Evolutionary conservation across 1,140 invertebrate species (phyloP), one percentile per base, ranked within the genome.

Genomic region (Solenopsis fugax): DNA sequence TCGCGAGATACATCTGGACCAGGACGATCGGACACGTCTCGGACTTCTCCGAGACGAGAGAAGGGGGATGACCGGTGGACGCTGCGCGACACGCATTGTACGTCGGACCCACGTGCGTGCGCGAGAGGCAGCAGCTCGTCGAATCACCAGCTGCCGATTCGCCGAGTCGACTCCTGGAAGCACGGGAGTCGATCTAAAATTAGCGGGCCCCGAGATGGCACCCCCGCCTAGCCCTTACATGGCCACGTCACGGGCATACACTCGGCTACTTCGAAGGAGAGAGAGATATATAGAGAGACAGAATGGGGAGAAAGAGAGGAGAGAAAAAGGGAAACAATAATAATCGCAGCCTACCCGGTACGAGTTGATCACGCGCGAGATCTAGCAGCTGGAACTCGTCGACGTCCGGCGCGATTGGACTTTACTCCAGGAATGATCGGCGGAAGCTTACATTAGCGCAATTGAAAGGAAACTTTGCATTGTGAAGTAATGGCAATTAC

Each of bases 81-180:
- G 88, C 77, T 86, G 88, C 88, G 90, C 88, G 92, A 93, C 91
- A 93, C 92, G 91, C 87, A 88, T 88, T 81, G 69, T 85, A 80
- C 65, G 85, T 48, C 67, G 56, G 87, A 71, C 88, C 88, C 91
- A 93, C 92, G 92, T 93, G 93, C 90, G 6, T 52, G 64, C 41
- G 60, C 41, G 29, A 18, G n/a, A 56, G 29, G 48, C 45, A 21
- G 64, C 90, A 86, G 85, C 88, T 84, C 87, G 85, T 91, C 88
- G 87, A 93, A 91, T 93, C 89, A 92, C 92, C 93, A 93, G 93
- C 93, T 93, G 93, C 93, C 92, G 90, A 90, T 93, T 89, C 88
- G 88, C 91, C 88, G 89, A 82, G 85, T 82, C 90, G 78, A 87
- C 87, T 92, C 88, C 89, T 87, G 90, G 86, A 91, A 89, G 90